Conservation (phyloP, 92 coral and sea anemone genomes). For the Phenganax marumi region DNA sequence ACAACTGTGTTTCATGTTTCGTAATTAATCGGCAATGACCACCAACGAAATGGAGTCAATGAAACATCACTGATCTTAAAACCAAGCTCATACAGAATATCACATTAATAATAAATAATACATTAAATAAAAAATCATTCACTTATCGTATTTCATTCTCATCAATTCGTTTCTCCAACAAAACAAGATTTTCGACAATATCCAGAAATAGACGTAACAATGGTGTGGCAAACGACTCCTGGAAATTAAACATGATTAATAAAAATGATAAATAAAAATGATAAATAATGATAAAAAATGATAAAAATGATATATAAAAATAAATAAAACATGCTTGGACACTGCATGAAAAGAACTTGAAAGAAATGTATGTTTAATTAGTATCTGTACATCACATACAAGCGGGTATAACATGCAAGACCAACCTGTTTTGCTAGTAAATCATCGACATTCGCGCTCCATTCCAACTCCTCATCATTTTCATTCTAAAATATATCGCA, state of each 20-base stretch:
- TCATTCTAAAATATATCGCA: conserved; percentile 33
- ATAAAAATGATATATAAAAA: neutral
- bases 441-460: conserved; percentile 62
- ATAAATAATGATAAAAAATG: neutral
- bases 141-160: conserved; percentile 18
- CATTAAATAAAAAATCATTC: neutral
- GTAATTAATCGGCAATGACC: too few species aligned
- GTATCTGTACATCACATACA: too few species aligned
- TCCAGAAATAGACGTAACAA: conserved; percentile 67
- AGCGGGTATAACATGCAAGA: neutral
- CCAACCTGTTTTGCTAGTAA: conserved; percentile 59
- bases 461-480: conserved; percentile 54
- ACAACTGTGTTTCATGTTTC: too few species aligned
- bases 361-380: neutral
- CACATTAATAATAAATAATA: neutral
- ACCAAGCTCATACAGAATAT: neutral
- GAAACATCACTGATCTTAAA: too few species aligned
- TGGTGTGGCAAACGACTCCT: conserved; percentile 72
- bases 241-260: neutral
- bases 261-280: neutral
- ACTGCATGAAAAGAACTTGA: neutral
- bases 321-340: neutral
- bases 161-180: neutral
- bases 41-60: too few species aligned
- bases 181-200: conserved; percentile 58